These are phyloP conservation scores for Narcine bancroftii DNA, from an alignment of 2,113 vertebrate species.

Conservation along the genomic window DNA sequence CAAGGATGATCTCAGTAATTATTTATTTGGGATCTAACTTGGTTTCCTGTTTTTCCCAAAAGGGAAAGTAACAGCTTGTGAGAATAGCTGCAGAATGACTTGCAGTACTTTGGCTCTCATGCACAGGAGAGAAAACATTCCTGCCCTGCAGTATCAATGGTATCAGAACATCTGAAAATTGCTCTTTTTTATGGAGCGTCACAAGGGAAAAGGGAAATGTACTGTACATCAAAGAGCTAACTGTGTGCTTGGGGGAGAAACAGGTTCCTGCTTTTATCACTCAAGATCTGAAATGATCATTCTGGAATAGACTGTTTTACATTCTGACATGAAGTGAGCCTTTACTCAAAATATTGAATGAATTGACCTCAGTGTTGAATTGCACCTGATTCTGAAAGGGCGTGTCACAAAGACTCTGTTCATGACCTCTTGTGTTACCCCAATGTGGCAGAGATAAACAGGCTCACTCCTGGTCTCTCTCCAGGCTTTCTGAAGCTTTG, in stretches of 20 bases:
- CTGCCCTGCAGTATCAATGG: background rate
- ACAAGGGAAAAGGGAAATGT: background rate
- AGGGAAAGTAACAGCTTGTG: background rate
- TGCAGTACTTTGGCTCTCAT: background rate
- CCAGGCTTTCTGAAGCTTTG: too few relatives aligned
- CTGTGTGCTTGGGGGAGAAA: background rate
- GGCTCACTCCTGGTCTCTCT: background rate
- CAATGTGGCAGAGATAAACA: background rate
- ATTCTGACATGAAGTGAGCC: background rate
- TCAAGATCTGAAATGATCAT: background rate
- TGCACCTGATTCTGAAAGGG: background rate
- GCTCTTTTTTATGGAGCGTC: background rate
- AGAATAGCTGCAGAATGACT: background rate
- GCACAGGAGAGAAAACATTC: background rate
- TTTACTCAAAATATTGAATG: background rate
- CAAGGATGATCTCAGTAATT: background rate
- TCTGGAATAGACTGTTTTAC: background rate
- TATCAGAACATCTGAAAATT: background rate
- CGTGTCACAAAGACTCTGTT: background rate
- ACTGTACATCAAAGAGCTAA: background rate
- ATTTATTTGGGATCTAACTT: constrained; percentile 9
- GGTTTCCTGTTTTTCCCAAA: background rate
- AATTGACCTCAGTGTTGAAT: background rate
- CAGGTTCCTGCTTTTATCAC: background rate
- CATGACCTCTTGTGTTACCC: background rate